Evolutionary conservation across 35 echinoderm and acorn worm genomes (phyloP).

Genomic region (Ophiothrix spiculata): DNA sequence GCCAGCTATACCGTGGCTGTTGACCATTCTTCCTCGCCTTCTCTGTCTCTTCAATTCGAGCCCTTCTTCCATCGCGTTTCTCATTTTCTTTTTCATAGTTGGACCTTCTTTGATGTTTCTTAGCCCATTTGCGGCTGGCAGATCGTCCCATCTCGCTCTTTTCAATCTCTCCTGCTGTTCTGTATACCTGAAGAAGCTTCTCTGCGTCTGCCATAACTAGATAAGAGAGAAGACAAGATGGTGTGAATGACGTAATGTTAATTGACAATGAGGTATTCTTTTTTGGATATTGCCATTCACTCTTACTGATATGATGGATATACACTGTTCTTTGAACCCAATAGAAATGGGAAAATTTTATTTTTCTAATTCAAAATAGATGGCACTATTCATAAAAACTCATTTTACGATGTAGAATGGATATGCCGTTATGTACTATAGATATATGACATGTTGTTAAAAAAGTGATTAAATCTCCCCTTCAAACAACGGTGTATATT

Average conservation of each 20-base stretch:
- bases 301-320: too few species aligned
- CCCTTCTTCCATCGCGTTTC: slow-evolving; percentile 57
- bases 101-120: slow-evolving; percentile 34
- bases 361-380: too few species aligned
- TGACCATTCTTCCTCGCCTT: slow-evolving; percentile 43
- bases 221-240: neutral
- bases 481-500: too few species aligned
- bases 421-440: too few species aligned
- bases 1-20: slow-evolving; percentile 73
- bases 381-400: too few species aligned
- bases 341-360: too few species aligned
- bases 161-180: slow-evolving; percentile 61
- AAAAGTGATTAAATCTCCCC: too few species aligned
- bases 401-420: too few species aligned
- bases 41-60: slow-evolving; percentile 45
- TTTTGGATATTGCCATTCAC: too few species aligned
- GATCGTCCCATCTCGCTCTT: slow-evolving; percentile 69
- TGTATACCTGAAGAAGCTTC: slow-evolving; percentile 49
- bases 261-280: too few species aligned
- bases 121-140: slow-evolving; percentile 80
- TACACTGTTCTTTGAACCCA: too few species aligned
- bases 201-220: slow-evolving; percentile 59
- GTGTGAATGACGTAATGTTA: neutral
- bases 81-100: slow-evolving; percentile 63
- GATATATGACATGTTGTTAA: too few species aligned